Evolutionary conservation across 2,113 vertebrate genomes (phyloP).

Genomic region (Australoheros scitulus): DNA sequence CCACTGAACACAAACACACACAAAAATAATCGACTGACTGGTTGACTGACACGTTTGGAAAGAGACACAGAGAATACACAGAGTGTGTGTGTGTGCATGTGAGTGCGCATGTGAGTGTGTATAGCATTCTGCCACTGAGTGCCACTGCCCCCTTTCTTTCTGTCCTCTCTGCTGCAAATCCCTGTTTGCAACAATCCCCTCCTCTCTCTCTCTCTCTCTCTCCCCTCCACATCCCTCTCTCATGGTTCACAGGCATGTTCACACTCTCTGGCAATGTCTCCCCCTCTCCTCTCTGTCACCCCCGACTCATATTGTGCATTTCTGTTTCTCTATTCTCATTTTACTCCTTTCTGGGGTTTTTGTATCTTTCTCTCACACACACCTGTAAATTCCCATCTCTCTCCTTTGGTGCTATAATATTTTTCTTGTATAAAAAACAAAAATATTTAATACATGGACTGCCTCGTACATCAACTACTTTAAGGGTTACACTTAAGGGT

Average conservation of each 20-base stretch:
- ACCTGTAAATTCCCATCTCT: not conserved
- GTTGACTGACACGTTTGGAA: slow-evolving; percentile 73
- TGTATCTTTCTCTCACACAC: not conserved
- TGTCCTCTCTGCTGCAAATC: slow-evolving; percentile 74
- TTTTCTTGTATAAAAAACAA: not conserved
- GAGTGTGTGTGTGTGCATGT: slow-evolving; percentile 48
- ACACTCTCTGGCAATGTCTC: slow-evolving; percentile 52
- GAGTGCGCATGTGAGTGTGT: slow-evolving; percentile 64
- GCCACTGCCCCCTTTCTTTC: slow-evolving; percentile 79
- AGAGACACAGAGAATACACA: slow-evolving; percentile 67
- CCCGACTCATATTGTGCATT: slow-evolving; percentile 2
- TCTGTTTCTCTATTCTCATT: not conserved
- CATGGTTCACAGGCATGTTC: slow-evolving; percentile 68
- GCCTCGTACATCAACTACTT: not conserved
- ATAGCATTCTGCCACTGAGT: slow-evolving; percentile 76
- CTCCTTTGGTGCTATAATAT: not conserved
- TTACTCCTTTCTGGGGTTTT: not conserved
- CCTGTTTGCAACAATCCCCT: slow-evolving; percentile 74
- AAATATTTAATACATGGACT: not conserved
- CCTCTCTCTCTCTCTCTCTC: slow-evolving; percentile 40
- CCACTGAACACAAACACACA: slow-evolving; percentile 71
- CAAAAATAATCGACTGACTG: slow-evolving; percentile 74
- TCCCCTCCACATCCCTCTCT: slow-evolving; percentile 44
- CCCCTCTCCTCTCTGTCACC: not conserved
- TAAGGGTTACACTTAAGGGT: not conserved